A percentile compares a stretch with the other conserved stretches of the same genome.
Evolutionary conservation across 2,113 vertebrate species (phyloP).

Genomic region (Hyaena hyaena): DNA sequence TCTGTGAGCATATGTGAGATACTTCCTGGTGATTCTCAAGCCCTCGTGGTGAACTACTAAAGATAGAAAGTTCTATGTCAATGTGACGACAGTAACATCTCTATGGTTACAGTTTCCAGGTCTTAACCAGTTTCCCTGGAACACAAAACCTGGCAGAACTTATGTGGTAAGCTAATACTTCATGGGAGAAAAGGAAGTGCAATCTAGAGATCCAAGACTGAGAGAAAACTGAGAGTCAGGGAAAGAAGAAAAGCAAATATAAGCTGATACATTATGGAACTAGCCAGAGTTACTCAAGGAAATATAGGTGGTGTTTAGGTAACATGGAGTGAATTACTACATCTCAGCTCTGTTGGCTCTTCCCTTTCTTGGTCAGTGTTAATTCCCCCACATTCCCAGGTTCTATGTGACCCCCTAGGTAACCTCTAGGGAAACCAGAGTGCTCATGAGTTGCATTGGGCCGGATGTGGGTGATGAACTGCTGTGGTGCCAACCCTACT

Average conservation of each 20-base stretch:
- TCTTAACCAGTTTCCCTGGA: neutral
- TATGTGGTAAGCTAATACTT: neutral
- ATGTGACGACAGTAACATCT: neutral
- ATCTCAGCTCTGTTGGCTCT: no score
- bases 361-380: neutral
- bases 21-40: neutral
- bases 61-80: neutral
- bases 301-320: accelerated
- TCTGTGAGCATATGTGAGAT: neutral
- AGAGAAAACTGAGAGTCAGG: neutral
- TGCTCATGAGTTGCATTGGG: neutral
- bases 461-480: neutral
- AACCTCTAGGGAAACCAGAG: neutral
- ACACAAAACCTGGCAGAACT: neutral
- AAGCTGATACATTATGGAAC: neutral
- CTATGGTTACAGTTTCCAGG: neutral
- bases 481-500: no score
- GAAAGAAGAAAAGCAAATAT: neutral
- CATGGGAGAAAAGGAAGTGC: accelerated
- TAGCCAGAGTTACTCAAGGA: neutral
- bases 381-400: accelerated
- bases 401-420: neutral
- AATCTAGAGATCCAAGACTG: neutral
- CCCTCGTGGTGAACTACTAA: neutral
- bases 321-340: accelerated